Evolutionary conservation across 1,140 invertebrate species (phyloP).

Genomic region (Sesamia nonagrioides): DNA sequence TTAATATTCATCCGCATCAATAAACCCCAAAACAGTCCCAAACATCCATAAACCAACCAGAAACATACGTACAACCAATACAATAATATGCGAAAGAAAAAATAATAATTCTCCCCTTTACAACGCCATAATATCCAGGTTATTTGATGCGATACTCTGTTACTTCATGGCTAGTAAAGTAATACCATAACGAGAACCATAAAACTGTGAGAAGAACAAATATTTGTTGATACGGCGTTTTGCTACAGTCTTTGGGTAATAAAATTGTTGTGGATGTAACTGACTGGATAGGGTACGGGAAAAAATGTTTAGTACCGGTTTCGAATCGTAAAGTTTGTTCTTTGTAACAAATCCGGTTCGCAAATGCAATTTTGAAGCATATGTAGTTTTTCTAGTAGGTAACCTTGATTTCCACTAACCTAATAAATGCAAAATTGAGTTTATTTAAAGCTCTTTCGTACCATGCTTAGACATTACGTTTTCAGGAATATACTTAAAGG

Average conservation of each 20-base stretch:
- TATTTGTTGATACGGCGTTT: slow-evolving; percentile 63
- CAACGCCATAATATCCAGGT: slow-evolving; percentile 5
- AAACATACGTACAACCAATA: slow-evolving; percentile 16
- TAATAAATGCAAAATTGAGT: no score
- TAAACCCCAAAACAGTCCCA: not conserved
- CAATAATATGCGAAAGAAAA: slow-evolving; percentile 17
- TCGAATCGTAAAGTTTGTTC: not conserved
- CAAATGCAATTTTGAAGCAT: no score
- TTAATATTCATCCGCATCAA: not conserved
- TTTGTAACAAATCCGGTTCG: no score
- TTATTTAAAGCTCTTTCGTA: no score
- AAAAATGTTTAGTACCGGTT: not conserved
- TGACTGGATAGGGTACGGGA: not conserved
- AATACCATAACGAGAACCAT: slow-evolving; percentile 63
- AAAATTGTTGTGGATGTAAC: slow-evolving; percentile 43
- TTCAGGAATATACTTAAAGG: no score
- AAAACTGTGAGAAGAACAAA: slow-evolving; percentile 65
- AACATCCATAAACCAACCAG: slow-evolving; percentile 1
- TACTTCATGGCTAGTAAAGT: slow-evolving; percentile 57
- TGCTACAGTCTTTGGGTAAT: slow-evolving; percentile 57
- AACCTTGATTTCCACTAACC: no score
- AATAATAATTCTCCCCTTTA: slow-evolving; percentile 29
- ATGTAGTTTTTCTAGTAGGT: no score
- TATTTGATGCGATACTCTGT: slow-evolving; percentile 32
- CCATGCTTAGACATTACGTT: no score